phyloP scores from a whole-genome alignment of 1,140 invertebrate genomes.

The Penaeus chinensis region DNA sequence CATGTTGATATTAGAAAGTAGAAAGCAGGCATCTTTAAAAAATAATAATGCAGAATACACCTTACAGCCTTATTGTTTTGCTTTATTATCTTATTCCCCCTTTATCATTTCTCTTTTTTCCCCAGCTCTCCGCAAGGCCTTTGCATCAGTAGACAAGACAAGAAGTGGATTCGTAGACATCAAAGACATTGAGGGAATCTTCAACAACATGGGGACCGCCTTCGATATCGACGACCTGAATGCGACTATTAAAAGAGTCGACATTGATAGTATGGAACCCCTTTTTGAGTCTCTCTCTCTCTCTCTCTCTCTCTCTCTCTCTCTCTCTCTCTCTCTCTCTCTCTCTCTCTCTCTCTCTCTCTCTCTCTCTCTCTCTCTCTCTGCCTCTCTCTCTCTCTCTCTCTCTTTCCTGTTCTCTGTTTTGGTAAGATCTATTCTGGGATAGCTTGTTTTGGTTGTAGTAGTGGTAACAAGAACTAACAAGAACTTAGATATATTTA shows the following conservation, averaged over 20 bases:
- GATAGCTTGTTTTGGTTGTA: too few species aligned
- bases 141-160: constrained; percentile 93
- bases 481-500: too few species aligned
- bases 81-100: neutral
- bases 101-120: neutral
- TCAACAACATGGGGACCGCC: constrained; percentile 92
- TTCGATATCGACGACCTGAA: constrained; percentile 89
- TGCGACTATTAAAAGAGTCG: constrained; percentile 51
- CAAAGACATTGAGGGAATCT: constrained; percentile 86
- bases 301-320: neutral
- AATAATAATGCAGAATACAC: neutral
- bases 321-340: too few species aligned
- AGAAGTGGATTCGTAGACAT: constrained; percentile 91
- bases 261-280: constrained; percentile 37
- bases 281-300: neutral
- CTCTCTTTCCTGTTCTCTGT: too few species aligned
- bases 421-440: too few species aligned
- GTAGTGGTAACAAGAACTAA: too few species aligned
- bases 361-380: neutral
- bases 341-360: neutral
- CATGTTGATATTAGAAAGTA: neutral
- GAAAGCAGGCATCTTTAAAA: neutral
- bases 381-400: neutral
- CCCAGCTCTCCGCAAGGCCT: constrained; percentile 88
- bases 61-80: too few species aligned